Conservation (phyloP, 2,888 invertebrate genomes). For the Galerucella nymphaeae region DNA sequence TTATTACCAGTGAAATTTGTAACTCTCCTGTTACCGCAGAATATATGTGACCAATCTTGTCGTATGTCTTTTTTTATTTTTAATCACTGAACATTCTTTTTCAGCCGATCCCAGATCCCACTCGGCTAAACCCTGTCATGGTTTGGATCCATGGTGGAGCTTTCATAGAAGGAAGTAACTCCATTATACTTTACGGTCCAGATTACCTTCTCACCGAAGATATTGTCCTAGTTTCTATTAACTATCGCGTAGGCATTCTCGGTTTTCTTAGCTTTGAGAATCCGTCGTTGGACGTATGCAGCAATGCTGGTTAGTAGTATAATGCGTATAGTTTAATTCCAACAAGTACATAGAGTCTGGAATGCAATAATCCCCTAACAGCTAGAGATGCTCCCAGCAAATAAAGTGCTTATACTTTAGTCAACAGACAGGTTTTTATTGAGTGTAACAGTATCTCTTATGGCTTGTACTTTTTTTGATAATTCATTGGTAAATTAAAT, state of each 20-base stretch:
- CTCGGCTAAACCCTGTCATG: constrained; percentile 44
- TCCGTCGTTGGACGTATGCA: constrained; percentile 61
- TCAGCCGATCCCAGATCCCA: neutral
- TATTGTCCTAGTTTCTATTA: constrained; percentile 43
- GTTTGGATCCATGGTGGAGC: constrained; percentile 48
- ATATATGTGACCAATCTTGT: too few relatives aligned
- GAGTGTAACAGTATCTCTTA: too few relatives aligned
- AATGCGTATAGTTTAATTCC: too few relatives aligned
- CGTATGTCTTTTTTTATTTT: too few relatives aligned
- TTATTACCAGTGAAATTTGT: too few relatives aligned
- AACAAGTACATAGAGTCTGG: too few relatives aligned
- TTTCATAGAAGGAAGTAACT: constrained; percentile 40
- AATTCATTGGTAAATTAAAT: neutral
- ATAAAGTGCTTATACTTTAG: too few relatives aligned
- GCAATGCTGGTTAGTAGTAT: constrained; percentile 58
- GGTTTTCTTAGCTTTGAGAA: constrained; percentile 64
- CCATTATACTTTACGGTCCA: constrained; percentile 37
- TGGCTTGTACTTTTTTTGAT: too few relatives aligned
- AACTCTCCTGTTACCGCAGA: too few relatives aligned
- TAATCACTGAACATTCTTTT: constrained; percentile 2
- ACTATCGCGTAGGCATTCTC: constrained; percentile 50
- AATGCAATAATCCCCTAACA: too few relatives aligned
- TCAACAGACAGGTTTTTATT: too few relatives aligned
- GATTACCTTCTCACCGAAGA: constrained; percentile 41
- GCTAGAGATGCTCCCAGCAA: too few relatives aligned